Evolutionary conservation across 2,797 vertebrate genomes (phyloP).

Genomic region (Aphelocoma californica): DNA sequence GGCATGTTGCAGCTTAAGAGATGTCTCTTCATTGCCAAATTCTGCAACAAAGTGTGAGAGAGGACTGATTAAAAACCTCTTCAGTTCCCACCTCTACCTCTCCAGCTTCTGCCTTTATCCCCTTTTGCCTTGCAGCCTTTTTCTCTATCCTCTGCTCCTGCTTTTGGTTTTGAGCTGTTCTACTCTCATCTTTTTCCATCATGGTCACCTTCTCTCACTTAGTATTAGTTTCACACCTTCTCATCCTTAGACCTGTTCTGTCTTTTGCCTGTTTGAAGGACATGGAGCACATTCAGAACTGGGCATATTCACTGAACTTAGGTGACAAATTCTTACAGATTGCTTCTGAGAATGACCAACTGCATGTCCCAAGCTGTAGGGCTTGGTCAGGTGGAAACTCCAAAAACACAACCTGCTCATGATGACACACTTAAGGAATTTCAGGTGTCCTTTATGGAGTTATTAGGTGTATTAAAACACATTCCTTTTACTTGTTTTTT

Average conservation of each 20-base stretch:
- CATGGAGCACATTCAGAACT: not conserved
- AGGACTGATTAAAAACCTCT: not conserved
- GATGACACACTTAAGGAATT: not conserved
- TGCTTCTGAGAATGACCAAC: not conserved
- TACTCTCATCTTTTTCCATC: not conserved
- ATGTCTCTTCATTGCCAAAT: not conserved
- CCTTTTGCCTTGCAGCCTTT: not conserved
- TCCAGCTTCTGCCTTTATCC: not conserved
- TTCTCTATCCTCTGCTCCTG: not conserved
- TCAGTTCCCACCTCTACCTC: not conserved
- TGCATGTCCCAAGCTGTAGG: not conserved
- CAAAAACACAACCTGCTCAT: not conserved
- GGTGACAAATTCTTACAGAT: not conserved
- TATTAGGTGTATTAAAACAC: not conserved
- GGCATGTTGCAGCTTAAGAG: not conserved
- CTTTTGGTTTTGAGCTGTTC: not conserved
- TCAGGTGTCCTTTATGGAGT: not conserved
- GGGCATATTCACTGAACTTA: not conserved
- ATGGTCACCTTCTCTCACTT: not conserved
- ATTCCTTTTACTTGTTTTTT: not conserved
- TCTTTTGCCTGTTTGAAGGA: not conserved
- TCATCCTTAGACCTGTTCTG: not conserved
- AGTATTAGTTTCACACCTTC: not conserved
- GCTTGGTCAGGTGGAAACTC: not conserved
- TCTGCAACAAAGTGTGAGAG: not conserved